Conservation (phyloP, 2,888 invertebrate genomes). For the Catocala sponsa region DNA sequence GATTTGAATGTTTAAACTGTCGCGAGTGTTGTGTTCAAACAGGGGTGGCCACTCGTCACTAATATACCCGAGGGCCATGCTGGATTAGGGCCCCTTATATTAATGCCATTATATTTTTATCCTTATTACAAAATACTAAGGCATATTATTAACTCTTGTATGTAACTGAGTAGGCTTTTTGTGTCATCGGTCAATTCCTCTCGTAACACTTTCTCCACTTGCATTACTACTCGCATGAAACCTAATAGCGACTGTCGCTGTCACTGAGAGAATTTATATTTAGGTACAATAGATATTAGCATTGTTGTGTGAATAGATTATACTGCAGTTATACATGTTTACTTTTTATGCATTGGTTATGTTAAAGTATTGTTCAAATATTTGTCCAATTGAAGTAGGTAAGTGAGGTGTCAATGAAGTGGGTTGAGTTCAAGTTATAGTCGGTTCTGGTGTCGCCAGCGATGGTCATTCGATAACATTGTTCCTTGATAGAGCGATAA, state of each 20-base stretch:
- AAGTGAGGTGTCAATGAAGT: slow-evolving; percentile 47
- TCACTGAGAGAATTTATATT: slow-evolving; percentile 45
- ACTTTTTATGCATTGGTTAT: slow-evolving; percentile 9
- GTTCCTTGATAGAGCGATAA: slow-evolving; percentile 70
- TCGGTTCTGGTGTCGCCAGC: slow-evolving; percentile 39
- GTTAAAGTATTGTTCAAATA: slow-evolving; percentile 43
- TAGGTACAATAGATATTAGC: slow-evolving; percentile 47
- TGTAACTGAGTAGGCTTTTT: slow-evolving; percentile 46
- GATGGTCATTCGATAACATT: slow-evolving; percentile 67
- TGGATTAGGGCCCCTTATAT: slow-evolving; percentile 37
- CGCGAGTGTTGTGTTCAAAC: slow-evolving; percentile 66
- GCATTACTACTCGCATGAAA: slow-evolving; percentile 42
- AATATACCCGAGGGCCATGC: slow-evolving; percentile 59
- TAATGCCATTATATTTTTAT: slow-evolving; percentile 41
- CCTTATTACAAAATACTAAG: slow-evolving; percentile 48
- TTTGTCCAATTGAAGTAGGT: slow-evolving; percentile 21
- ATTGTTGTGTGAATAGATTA: slow-evolving; percentile 34
- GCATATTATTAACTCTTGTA: slow-evolving; percentile 42
- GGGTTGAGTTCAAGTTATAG: slow-evolving; percentile 35
- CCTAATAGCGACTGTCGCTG: slow-evolving; percentile 40
- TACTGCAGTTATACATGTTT: slow-evolving; percentile 11
- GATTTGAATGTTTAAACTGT: slow-evolving; percentile 80
- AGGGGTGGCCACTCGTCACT: slow-evolving; percentile 70
- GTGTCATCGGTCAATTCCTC: slow-evolving; percentile 53
- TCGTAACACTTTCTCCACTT: slow-evolving; percentile 57